These are phyloP conservation scores for Mercenaria mercenaria DNA, from an alignment of 1,140 invertebrate genomes.

Conservation along the genomic window DNA sequence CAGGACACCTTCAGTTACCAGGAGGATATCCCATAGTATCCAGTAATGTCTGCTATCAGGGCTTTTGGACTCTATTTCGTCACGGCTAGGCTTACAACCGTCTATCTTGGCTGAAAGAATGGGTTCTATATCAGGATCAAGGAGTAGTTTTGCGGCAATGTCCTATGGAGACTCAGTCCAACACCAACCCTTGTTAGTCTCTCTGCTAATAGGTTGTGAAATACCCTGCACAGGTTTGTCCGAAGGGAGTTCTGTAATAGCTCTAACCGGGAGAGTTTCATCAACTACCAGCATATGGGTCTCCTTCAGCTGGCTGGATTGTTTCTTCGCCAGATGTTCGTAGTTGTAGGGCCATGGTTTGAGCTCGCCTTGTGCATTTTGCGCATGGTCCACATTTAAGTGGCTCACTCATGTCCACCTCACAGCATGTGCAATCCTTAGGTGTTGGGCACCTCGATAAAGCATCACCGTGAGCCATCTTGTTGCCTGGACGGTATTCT, in stretches of 20 bases:
- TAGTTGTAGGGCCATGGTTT: constrained; percentile 2
- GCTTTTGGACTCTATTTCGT: not conserved
- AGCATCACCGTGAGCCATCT: constrained; percentile 75
- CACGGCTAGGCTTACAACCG: not conserved
- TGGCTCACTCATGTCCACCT: constrained; percentile 27
- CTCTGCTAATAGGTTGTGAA: not conserved
- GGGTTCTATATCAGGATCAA: constrained; percentile 9
- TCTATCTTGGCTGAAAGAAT: not conserved
- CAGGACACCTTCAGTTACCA: not conserved
- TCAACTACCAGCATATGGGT: not conserved
- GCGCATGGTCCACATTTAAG: constrained; percentile 50
- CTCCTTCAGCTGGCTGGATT: not conserved
- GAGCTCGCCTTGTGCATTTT: not conserved
- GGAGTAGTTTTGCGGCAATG: not conserved
- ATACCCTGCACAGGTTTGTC: not conserved
- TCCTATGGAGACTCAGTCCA: not conserved
- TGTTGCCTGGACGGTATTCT: constrained; percentile 73
- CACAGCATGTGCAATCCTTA: constrained; percentile 2
- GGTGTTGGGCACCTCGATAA: constrained; percentile 31
- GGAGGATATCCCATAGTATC: constrained; percentile 23
- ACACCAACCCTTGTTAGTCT: not conserved
- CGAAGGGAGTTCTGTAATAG: not conserved
- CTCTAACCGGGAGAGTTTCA: not conserved
- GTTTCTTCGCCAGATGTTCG: not conserved
- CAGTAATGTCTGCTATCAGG: constrained; percentile 32